phyloP scores from a whole-genome alignment of 2,797 vertebrate species.

The Poecilia wingei region DNA sequence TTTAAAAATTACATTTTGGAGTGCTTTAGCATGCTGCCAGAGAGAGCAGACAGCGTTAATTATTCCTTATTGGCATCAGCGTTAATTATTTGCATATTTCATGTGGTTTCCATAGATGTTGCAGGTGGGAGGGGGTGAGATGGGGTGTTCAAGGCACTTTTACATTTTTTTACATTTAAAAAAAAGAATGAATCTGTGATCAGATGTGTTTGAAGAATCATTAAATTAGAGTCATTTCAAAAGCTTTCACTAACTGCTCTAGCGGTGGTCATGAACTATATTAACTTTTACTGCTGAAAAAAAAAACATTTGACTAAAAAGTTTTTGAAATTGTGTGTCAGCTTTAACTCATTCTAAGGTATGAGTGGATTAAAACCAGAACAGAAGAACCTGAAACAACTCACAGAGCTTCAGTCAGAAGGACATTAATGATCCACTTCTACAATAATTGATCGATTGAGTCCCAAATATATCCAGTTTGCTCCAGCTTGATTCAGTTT shows the following conservation, averaged over 20 bases:
- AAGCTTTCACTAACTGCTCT: slow-evolving; percentile 32
- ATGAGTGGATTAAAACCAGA: background rate
- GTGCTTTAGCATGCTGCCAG: slow-evolving; percentile 76
- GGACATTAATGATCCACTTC: background rate
- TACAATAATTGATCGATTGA: background rate
- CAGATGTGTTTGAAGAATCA: slow-evolving; percentile 25
- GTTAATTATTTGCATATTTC: slow-evolving; percentile 79
- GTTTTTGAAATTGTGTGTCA: slow-evolving; percentile 21
- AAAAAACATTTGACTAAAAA: slow-evolving; percentile 23
- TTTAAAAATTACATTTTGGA: slow-evolving; percentile 82
- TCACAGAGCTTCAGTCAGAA: background rate
- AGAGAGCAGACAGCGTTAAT: slow-evolving; percentile 75
- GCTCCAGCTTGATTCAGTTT: background rate
- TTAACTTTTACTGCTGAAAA: slow-evolving; percentile 27
- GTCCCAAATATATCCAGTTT: background rate
- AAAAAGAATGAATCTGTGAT: slow-evolving; percentile 34
- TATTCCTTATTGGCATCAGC: slow-evolving; percentile 80
- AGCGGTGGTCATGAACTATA: slow-evolving; percentile 52
- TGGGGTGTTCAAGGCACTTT: slow-evolving; percentile 9
- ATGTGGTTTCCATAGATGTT: slow-evolving; percentile 71
- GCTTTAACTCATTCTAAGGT: slow-evolving; percentile 6
- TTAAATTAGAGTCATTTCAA: slow-evolving; percentile 53
- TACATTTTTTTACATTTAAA: slow-evolving; percentile 44
- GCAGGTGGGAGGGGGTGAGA: slow-evolving; percentile 44
- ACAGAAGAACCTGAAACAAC: background rate